phyloP scores from a whole-genome alignment of 2,797 vertebrate genomes.

The Gorsachius magnificus region DNA sequence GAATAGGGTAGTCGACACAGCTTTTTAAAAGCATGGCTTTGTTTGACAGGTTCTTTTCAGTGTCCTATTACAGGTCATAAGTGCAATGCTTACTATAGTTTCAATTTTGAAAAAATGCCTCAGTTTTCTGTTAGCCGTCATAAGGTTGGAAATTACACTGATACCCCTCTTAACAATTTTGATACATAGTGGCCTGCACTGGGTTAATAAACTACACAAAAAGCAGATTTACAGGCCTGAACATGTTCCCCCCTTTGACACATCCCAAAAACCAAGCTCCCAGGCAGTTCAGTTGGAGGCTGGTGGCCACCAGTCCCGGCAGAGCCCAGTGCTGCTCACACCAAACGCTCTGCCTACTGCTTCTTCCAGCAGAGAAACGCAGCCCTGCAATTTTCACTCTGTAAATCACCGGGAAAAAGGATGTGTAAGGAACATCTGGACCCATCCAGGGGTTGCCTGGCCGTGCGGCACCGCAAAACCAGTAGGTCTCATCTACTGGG shows the following conservation, averaged over 20 bases:
- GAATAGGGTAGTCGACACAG: not conserved
- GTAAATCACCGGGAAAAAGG: not conserved
- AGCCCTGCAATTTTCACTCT: not conserved
- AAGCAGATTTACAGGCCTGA: not conserved
- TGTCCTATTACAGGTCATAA: not conserved
- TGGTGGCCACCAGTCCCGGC: accelerated
- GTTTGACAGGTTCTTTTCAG: not conserved
- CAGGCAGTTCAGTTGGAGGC: not conserved
- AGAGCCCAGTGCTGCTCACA: not conserved
- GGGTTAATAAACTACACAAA: not conserved
- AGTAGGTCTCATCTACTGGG: not conserved
- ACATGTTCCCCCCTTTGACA: not conserved
- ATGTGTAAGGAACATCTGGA: not conserved
- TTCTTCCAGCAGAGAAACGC: not conserved
- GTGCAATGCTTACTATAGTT: not conserved
- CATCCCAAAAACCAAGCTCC: not conserved
- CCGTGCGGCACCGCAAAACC: not conserved
- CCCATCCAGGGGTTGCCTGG: not conserved
- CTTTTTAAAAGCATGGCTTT: not conserved
- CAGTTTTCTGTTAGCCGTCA: not conserved
- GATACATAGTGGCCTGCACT: not conserved
- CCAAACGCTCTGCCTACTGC: not conserved
- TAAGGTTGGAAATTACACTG: not conserved
- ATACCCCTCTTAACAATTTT: not conserved
- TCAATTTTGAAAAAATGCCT: not conserved